Conservation (phyloP, 2,888 invertebrate genomes). For the Melipona beecheii region DNA sequence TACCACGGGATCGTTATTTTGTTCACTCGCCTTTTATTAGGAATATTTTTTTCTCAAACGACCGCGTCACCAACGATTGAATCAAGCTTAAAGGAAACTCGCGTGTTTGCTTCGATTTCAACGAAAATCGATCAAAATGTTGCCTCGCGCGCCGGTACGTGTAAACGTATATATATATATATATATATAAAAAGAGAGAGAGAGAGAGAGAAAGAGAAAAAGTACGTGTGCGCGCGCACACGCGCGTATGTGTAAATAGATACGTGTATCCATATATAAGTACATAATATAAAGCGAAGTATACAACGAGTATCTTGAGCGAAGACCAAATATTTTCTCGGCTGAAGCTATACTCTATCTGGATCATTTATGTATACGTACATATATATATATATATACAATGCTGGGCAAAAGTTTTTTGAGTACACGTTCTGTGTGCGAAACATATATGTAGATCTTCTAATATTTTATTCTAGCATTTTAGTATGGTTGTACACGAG, state of each 20-base stretch:
- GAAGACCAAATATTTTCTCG: slow-evolving; percentile 4
- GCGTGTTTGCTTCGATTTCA: background rate
- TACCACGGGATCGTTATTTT: background rate
- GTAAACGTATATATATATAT: background rate
- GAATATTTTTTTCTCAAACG: background rate
- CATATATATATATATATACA: slow-evolving; percentile 4
- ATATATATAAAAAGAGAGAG: background rate
- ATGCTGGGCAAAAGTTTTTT: background rate
- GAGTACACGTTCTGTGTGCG: no score
- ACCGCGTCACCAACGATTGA: background rate
- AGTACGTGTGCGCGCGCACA: background rate
- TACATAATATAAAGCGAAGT: slow-evolving; percentile 12
- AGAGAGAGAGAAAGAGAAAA: background rate
- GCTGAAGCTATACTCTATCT: slow-evolving; percentile 17
- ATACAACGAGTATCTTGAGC: slow-evolving; percentile 8
- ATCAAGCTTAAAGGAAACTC: background rate
- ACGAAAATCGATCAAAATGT: background rate
- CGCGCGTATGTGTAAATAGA: background rate
- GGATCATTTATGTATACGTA: background rate
- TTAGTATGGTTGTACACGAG: no score
- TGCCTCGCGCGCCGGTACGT: background rate
- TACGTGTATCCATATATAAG: slow-evolving; percentile 9
- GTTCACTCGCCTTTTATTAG: background rate
- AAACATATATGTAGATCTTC: no score
- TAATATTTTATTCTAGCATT: no score